Evolutionary conservation across 2,888 invertebrate species (phyloP), one percentile per base, ranked within the genome.

Genomic region (Dichetophora obliterata): DNA sequence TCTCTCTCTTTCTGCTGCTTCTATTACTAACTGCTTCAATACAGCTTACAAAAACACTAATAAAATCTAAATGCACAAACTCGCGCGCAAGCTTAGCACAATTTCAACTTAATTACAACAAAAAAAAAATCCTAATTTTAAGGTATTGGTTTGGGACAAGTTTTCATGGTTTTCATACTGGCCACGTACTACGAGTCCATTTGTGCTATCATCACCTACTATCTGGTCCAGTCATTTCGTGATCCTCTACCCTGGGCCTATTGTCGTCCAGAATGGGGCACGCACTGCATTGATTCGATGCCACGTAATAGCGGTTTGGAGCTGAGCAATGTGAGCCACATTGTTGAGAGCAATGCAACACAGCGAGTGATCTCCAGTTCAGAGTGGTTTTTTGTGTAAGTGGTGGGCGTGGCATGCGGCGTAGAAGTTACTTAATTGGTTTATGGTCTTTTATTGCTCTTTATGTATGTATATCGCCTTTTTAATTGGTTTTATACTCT

Each of bases 101-200:
- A 9, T n/a, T 27, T 5, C 63, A 22, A 16, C 16, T 31, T 4
- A 63, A 63, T 24, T 1, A 54, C 54, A 54, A 54, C 52, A 37
- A 37, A 1, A 43, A 37, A 37, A 8, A 43, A 43, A 11, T 43
- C 43, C 43, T 43, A 43, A 43, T 54, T 54, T 54, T 2, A 54
- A 92, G 92, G 92, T 84, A 88, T 92, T 79, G 92, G 92, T 75
- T 90, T 89, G 80, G 92, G 92, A 14, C 91, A 92, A 82, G 85
- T 90, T 27, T 84, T 92, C 54, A 90, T 91, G 75, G 90, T 91
- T 54, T 88, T 90, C 72, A 90, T 91, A 74, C 91, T 93, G 43
- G 91, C 91, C 61, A 91, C 92, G 37, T 94, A 93, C 84, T 94
- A 94, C 85, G 92, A 92, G 79, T 91, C 91, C 43, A 82, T 88